These are phyloP conservation scores for Scaptomyza flava DNA, from an alignment of 2,888 invertebrate genomes.

Conservation along the genomic window DNA sequence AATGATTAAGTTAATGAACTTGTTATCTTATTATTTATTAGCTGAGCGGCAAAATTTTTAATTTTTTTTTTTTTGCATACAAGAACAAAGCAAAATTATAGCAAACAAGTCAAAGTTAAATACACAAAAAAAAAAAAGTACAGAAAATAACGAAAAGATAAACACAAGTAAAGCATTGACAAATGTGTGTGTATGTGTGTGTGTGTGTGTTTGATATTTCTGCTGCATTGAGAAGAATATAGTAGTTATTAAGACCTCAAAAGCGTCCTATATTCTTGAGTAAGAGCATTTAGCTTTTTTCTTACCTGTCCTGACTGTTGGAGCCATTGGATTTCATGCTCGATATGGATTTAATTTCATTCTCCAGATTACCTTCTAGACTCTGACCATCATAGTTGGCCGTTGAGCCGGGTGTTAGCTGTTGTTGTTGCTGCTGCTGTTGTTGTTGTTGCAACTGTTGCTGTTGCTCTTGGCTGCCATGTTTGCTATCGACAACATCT, in stretches of 20 bases:
- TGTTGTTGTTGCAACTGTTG: constrained; percentile 72
- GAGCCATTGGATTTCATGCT: constrained; percentile 92
- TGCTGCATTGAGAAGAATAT: constrained; percentile 22
- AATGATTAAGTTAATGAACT: constrained; percentile 18
- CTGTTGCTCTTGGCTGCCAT: constrained; percentile 49
- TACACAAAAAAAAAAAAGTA: constrained; percentile 45
- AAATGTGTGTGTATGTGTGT: constrained; percentile 10
- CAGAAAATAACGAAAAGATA: not conserved
- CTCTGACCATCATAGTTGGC: constrained; percentile 93
- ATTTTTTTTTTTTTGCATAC: too few relatives aligned
- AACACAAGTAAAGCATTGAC: constrained; percentile 17
- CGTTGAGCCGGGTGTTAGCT: constrained; percentile 31
- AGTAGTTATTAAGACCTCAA: not conserved
- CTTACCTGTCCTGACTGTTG: constrained; percentile 90
- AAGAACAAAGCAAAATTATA: too few relatives aligned
- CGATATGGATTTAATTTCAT: constrained; percentile 95
- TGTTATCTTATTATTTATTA: constrained; percentile 15
- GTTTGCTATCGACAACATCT: constrained; percentile 70
- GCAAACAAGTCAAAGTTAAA: constrained; percentile 31
- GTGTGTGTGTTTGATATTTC: constrained; percentile 16
- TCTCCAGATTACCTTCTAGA: constrained; percentile 96
- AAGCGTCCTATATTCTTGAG: not conserved
- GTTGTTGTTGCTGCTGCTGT: constrained; percentile 47
- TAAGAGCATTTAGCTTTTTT: not conserved
- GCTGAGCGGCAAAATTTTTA: constrained; percentile 5